Evolutionary conservation across 37 sponge, comb jelly and placozoan genomes (phyloP), one percentile per base, ranked within the genome.

Genomic region (Aphrocallistes beatrix): DNA sequence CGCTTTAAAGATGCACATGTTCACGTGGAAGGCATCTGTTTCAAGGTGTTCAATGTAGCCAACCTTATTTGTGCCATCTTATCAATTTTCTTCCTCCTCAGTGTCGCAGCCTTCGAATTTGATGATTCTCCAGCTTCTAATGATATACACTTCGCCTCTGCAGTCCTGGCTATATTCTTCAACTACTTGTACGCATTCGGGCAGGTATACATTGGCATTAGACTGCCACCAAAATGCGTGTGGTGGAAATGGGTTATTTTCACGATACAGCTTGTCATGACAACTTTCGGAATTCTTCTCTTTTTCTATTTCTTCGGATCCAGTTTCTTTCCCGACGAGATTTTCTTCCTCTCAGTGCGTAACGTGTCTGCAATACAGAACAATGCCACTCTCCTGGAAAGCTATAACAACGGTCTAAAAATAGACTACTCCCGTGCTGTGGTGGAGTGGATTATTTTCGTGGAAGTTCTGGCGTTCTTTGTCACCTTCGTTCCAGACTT

Each of bases 401-500:
- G 8, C 8, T 60, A 60, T 13, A 25, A 60, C 21, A 28, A 60
- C 32, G 75, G 75, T 3, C 75, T 60, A 19, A 6, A 19, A 3
- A 60, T 60, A 21, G 75, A 60, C n/a, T 60, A 60, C 21, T 19
- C 17, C 8, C 25, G 75, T 21, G 75, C 75, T 13, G 75, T 60
- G 10, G 75, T 60, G 21, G 32, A 60, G n/a, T 60, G 75, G 75
- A 60, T 60, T 21, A 60, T 60, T 25, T 60, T 60, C 75, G 75
- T 60, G 8, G 75, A 60, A 28, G 75, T 90, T 6, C 81, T 88
- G 17, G 45, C 87, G 9, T 93, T 81, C 87, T 90, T 86, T 82
- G 81, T 93, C 50, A 93, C 91, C 51, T 88, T 90, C 37, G 83
- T 87, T 83, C 39, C 88, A 10, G 90, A 89, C 37, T 93, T 93